Evolutionary conservation across 2,797 vertebrate species (phyloP).

Genomic region (Agapornis canus): DNA sequence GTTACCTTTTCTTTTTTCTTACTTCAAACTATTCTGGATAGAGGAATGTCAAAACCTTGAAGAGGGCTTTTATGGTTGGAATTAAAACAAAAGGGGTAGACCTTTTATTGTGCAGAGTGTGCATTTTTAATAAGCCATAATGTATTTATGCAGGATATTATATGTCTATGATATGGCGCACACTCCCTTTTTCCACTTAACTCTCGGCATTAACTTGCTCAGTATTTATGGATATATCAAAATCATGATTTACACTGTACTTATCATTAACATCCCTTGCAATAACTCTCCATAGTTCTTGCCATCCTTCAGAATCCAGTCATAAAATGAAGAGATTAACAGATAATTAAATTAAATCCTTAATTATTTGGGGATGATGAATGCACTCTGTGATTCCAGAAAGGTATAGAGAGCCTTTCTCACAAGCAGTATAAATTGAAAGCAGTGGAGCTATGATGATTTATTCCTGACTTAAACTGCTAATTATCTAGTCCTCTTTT

Average conservation of each 20-base stretch:
- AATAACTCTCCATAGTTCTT: conserved; percentile 23
- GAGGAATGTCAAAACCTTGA: not conserved
- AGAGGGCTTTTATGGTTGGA: not conserved
- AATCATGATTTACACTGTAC: conserved; percentile 31
- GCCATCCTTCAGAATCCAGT: conserved; percentile 42
- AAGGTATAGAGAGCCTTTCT: conserved; percentile 47
- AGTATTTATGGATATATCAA: conserved; percentile 46
- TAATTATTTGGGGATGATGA: conserved; percentile 67
- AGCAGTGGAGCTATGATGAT: conserved; percentile 38
- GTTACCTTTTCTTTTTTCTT: not conserved
- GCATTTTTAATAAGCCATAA: conserved; percentile 39
- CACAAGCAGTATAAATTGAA: conserved; percentile 42
- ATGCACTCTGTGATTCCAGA: conserved; percentile 35
- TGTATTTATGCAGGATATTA: conserved; percentile 34
- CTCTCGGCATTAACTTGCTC: conserved; percentile 26
- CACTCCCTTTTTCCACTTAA: conserved; percentile 8
- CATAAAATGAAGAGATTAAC: conserved; percentile 57
- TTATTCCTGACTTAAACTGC: conserved; percentile 38
- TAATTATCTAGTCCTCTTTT: conserved; percentile 64
- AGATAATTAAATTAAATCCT: conserved; percentile 54
- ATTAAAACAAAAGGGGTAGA: conserved; percentile 2
- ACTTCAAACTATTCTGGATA: not conserved
- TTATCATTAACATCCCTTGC: conserved; percentile 34
- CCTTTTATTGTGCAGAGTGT: not conserved
- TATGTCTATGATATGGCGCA: not conserved